phyloP scores from a whole-genome alignment of 2,113 vertebrate species.

The Labrus mixtus region DNA sequence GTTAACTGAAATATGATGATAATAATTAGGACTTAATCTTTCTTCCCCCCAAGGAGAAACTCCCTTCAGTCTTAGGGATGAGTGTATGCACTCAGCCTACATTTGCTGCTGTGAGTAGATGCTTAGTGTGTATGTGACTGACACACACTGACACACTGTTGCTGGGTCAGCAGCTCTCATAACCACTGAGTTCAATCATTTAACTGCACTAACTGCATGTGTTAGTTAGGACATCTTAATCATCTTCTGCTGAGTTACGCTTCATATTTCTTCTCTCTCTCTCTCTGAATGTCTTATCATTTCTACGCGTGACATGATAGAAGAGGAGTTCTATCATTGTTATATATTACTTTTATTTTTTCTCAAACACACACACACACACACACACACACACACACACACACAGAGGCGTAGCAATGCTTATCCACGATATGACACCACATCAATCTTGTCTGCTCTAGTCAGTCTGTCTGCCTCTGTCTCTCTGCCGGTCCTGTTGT shows the following conservation, averaged over 20 bases:
- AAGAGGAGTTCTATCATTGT: slow-evolving; percentile 6
- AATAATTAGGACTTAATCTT: slow-evolving; percentile 3
- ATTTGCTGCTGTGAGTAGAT: slow-evolving; percentile 47
- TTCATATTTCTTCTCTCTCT: slow-evolving; percentile 17
- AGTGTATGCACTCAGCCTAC: slow-evolving; percentile 24
- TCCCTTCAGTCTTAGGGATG: slow-evolving; percentile 28
- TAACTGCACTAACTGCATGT: slow-evolving; percentile 52
- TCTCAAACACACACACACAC: slow-evolving; percentile 29
- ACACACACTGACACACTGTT: slow-evolving; percentile 47
- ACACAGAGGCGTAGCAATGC: slow-evolving; percentile 21
- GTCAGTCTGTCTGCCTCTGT: slow-evolving; percentile 32
- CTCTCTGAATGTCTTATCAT: slow-evolving; percentile 31
- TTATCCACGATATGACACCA: slow-evolving; percentile 63
- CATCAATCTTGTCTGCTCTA: slow-evolving; percentile 37
- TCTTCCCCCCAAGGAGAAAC: not conserved
- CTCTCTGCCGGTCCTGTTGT: slow-evolving; percentile 58
- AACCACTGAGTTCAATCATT: slow-evolving; percentile 54
- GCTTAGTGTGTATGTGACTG: slow-evolving; percentile 39
- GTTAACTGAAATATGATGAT: slow-evolving; percentile 22
- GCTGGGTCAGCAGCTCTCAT: slow-evolving; percentile 64
- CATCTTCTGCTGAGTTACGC: slow-evolving; percentile 28
- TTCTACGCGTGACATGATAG: slow-evolving; percentile 12
- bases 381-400: slow-evolving; percentile 28
- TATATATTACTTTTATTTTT: slow-evolving; percentile 4
- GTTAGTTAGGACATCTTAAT: slow-evolving; percentile 41